Evolutionary conservation across 2,797 vertebrate species (phyloP), one percentile per base, ranked within the genome.

Genomic region (Craterocephalus amniculus): DNA sequence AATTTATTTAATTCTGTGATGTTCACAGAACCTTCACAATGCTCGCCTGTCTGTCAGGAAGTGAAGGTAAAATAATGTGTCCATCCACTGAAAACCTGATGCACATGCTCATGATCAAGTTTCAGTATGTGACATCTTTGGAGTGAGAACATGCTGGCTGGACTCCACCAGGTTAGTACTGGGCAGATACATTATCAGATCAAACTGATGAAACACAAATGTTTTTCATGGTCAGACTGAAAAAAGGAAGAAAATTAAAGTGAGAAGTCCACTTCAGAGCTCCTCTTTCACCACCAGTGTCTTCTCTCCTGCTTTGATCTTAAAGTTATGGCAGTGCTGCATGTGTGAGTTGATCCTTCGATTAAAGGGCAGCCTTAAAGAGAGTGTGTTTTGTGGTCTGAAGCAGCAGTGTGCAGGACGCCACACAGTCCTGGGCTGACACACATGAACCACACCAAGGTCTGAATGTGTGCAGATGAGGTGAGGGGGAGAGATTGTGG

Each of bases 371-470:
- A 61, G 70, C 80, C 61, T 57, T 80, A 74, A 84, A 35, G 29
- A 58, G 72, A 84, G 83, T 86, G 82, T 86, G 75, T 87, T 91
- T 81, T 85, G 83, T 80, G 86, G 86, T 84, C 43, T 73, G 68
- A 67, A 58, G 60, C 78, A 48, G 52, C 58, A 74, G 75, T 60
- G 35, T 62, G 74, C 63, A 74, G 83, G 79, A 81, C 4, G 60
- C 85, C 76, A 38, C 31, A 26, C 16, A 13, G 31, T 63, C 66
- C 67, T 2, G 22, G 60, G 57, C 67, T 84, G 80, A 86, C 49
- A 78, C 61, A 73, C 76, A 55, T 11, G 56, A 78, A 76, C 67
- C 81, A 81, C 68, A 77, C 63, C 0, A 24, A 84, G 78, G 75
- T 85, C 84, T 86, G 51, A 87, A 70, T n/a, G 0, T 7, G 56